phyloP scores from a whole-genome alignment of 2,888 invertebrate species.

The Eristalinus sepulchralis region DNA sequence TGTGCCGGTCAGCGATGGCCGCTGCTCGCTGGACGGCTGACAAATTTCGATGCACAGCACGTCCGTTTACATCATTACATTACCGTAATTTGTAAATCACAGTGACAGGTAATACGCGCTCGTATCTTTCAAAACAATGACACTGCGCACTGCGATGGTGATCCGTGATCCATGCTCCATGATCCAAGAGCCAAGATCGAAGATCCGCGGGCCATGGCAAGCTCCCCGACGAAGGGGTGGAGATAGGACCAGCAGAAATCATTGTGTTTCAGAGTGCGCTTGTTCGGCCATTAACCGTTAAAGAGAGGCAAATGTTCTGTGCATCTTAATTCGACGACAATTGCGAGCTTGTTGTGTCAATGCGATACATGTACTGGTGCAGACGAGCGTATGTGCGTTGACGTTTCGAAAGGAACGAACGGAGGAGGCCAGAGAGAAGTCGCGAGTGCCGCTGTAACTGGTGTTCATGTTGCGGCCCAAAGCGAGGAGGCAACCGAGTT shows the following conservation, averaged over 20 bases:
- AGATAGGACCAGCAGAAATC: not conserved
- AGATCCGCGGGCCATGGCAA: not conserved
- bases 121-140: constrained; percentile 43
- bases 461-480: constrained; percentile 7
- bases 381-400: not conserved
- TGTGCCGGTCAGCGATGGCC: not conserved
- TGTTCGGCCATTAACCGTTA: not conserved
- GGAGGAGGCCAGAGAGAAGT: not conserved
- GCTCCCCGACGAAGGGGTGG: not conserved
- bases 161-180: constrained; percentile 10
- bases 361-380: not conserved
- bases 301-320: constrained; percentile 33
- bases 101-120: constrained; percentile 51
- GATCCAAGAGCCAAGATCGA: constrained; percentile 14
- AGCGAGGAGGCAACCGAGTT: constrained; percentile 31
- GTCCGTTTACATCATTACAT: constrained; percentile 63
- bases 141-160: not conserved
- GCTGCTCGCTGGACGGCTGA: not conserved
- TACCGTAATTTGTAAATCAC: constrained; percentile 63
- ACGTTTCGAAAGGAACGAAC: constrained; percentile 1
- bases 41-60: constrained; percentile 45
- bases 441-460: not conserved
- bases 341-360: constrained; percentile 26
- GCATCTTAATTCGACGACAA: constrained; percentile 36
- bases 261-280: not conserved